These are phyloP conservation scores for Falco columbarius DNA, from an alignment of 2,797 vertebrate species.

Conservation along the genomic window DNA sequence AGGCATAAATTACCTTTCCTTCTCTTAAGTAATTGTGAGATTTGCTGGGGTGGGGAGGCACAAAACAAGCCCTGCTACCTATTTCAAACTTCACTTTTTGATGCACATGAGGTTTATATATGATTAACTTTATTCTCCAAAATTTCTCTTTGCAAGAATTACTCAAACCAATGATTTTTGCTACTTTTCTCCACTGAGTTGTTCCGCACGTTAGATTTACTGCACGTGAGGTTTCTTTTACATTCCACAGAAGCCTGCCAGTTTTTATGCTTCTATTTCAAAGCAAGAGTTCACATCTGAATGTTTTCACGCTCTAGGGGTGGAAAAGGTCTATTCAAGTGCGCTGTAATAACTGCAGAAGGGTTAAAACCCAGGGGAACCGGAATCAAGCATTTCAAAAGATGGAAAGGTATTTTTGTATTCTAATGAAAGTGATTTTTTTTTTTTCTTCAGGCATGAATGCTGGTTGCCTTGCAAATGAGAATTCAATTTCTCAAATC, in stretches of 20 bases:
- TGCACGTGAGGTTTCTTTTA: not conserved
- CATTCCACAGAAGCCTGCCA: not conserved
- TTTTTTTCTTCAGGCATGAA: not conserved
- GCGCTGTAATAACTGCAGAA: conserved; percentile 59
- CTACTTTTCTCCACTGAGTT: not conserved
- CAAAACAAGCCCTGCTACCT: not conserved
- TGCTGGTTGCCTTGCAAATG: not conserved
- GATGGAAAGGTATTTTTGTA: not conserved
- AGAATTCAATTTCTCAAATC: not conserved
- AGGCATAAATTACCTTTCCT: not conserved
- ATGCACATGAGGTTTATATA: not conserved
- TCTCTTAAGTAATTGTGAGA: not conserved
- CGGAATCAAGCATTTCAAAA: not conserved
- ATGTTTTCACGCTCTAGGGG: not conserved
- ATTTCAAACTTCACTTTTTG: not conserved
- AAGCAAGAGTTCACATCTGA: conserved; percentile 10
- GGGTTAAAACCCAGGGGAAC: conserved; percentile 22
- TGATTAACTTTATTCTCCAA: not conserved
- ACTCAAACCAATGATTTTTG: not conserved
- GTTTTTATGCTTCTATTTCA: not conserved
- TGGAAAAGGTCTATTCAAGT: not conserved
- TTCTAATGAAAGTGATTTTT: not conserved
- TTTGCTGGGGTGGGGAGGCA: not conserved
- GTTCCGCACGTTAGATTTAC: not conserved
- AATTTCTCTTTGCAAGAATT: not conserved